A percentile compares a stretch with the other conserved stretches of the same genome.
These are phyloP conservation scores for Taxidea taxus DNA, from an alignment of 2,113 vertebrate genomes.

Conservation along the genomic window DNA sequence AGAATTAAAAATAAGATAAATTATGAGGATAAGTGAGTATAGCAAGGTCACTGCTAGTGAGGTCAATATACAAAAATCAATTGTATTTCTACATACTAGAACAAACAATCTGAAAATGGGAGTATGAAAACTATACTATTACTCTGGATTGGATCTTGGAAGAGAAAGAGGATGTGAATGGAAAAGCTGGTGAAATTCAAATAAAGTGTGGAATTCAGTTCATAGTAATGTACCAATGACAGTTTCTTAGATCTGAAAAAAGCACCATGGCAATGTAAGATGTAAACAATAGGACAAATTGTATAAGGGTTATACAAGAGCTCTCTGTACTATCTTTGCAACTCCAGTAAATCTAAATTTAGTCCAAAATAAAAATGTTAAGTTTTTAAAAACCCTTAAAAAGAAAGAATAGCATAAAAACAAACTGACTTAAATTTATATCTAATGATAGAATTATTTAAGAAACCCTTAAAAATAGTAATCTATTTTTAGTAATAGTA, in stretches of 20 bases:
- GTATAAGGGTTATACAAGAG: neutral
- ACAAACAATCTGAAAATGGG: neutral
- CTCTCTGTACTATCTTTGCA: neutral
- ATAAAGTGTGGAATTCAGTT: neutral
- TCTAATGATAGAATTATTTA: neutral
- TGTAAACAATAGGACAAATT: neutral
- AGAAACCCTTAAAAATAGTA: neutral
- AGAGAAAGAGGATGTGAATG: neutral
- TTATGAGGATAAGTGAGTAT: neutral
- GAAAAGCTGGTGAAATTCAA: neutral
- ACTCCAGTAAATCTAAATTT: neutral
- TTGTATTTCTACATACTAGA: neutral
- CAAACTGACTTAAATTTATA: neutral
- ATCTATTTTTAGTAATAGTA: neutral
- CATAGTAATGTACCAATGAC: neutral
- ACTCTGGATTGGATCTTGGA: slow-evolving; percentile 6
- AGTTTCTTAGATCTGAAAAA: slow-evolving; percentile 25
- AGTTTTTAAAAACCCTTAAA: neutral
- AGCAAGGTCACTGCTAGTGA: neutral
- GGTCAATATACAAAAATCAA: neutral
- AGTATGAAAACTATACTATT: neutral
- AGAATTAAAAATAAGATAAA: neutral
- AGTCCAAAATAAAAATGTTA: neutral
- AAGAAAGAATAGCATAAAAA: neutral
- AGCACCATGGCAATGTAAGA: neutral